A percentile compares a stretch with the other conserved stretches of the same genome.
phyloP scores from a whole-genome alignment of 1,140 invertebrate genomes.

The Sminthurinus signatus region DNA sequence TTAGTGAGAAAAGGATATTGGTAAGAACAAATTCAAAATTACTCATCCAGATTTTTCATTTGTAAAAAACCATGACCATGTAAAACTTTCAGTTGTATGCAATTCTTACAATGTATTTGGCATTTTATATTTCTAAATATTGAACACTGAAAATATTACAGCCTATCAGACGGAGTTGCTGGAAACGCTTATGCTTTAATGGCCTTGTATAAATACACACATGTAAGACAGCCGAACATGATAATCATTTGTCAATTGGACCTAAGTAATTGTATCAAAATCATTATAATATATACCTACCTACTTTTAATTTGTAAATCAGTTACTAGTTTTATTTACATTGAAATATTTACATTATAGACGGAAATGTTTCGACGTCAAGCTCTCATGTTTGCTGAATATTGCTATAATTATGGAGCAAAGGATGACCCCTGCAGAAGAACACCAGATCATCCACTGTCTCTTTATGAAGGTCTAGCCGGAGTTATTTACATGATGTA shows the following conservation, averaged over 20 bases:
- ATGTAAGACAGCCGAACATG: too few species aligned
- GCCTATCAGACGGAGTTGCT: constrained; percentile 84
- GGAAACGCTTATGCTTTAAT: constrained; percentile 89
- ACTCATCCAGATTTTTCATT: too few species aligned
- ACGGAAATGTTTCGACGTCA: constrained; percentile 53
- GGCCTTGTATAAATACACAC: constrained; percentile 67
- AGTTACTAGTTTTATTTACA: too few species aligned
- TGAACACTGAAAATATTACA: too few species aligned
- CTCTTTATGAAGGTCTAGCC: constrained; percentile 71
- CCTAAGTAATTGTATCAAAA: neutral
- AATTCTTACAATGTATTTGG: too few species aligned
- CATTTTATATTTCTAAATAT: too few species aligned
- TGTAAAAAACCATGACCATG: too few species aligned
- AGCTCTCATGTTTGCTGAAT: constrained; percentile 73
- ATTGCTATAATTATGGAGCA: constrained; percentile 67
- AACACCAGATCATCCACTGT: constrained; percentile 68
- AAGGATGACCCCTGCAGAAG: constrained; percentile 53
- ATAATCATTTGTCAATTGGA: neutral
- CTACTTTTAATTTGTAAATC: too few species aligned
- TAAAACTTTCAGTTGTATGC: too few species aligned
- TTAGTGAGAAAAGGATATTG: constrained; percentile 83
- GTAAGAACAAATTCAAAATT: too few species aligned
- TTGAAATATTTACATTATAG: too few species aligned
- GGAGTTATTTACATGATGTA: constrained; percentile 37
- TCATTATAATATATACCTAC: neutral